Evolutionary conservation across 1,140 invertebrate genomes (phyloP), one percentile per base, ranked within the genome.

Genomic region (Calliphora vicina): DNA sequence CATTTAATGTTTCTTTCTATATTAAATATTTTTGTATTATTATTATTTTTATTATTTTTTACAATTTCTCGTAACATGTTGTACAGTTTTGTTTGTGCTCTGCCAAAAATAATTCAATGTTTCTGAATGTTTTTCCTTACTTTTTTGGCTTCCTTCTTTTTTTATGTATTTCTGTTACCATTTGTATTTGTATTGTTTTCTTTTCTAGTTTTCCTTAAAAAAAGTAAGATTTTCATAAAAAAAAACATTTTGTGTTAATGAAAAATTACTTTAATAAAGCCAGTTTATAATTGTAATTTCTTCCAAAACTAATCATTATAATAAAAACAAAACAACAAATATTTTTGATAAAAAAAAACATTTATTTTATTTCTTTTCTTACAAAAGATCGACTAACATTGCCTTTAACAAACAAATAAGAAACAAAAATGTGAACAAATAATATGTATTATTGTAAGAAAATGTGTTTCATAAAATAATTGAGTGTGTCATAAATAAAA

Each of bases 261-360:
- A 17, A 50, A 50, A 50, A 6, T 35, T 50, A 12, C 10, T 10
- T 45, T 13, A 67, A 67, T 23, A 67, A 67, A 67, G 57, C 20
- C 17, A 67, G n/a, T 67, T 67, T 67, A 23, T 67, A 23, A 67
- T 67, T 67, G 50, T 57, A 57, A 57, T 17, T 57, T n/a, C 50
- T 57, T n/a, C 12, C 12, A 57, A 57, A 57, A 57, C 12, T 1
- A 57, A 57, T 67, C 17, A 67, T 67, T 8, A 67, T 17, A 67
- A 67, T 23, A 67, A 20, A 23, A 9, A 67, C 23, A 67, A 5
- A 67, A 67, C 61, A 67, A 67, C 50, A 57, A 67, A 67, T 67
- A 67, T 67, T 67, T 67, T 67, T 67, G 61, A 67, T 67, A 67
- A 67, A 67, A 67, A 67, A 23, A 57, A 57, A n/a, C 13, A 20